Evolutionary conservation across 2,797 vertebrate genomes (phyloP).

Genomic region (Carduelis carduelis): DNA sequence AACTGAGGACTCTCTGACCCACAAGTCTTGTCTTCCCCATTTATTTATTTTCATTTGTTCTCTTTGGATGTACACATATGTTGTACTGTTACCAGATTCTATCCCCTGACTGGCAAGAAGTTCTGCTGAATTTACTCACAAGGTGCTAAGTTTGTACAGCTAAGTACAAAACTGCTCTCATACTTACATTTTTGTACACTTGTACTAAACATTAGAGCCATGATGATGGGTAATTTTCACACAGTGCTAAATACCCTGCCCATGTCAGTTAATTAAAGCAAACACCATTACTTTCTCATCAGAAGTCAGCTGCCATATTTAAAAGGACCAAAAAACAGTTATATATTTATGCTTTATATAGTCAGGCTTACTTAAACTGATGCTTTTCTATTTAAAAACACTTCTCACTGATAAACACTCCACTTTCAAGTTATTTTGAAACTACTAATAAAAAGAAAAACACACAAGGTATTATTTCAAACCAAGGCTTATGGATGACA

Average conservation of each 20-base stretch:
- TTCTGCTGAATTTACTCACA: background rate
- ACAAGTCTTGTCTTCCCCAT: background rate
- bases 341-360: background rate
- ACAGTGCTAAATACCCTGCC: background rate
- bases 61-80: rapidly evolving
- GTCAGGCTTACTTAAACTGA: background rate
- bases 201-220: background rate
- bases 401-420: background rate
- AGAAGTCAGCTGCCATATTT: background rate
- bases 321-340: background rate
- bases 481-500: background rate
- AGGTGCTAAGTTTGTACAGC: background rate
- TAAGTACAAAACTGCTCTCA: background rate
- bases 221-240: rapidly evolving
- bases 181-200: background rate
- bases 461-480: background rate
- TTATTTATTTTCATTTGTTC: background rate
- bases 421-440: background rate
- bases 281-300: background rate
- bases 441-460: background rate
- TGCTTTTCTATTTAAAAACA: background rate
- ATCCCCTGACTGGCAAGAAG: background rate
- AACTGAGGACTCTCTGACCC: background rate
- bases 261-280: background rate
- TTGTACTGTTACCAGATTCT: background rate